Base-by-base conservation (phyloP, 2,797 vertebrate species). In the Alectoris magna region DNA sequence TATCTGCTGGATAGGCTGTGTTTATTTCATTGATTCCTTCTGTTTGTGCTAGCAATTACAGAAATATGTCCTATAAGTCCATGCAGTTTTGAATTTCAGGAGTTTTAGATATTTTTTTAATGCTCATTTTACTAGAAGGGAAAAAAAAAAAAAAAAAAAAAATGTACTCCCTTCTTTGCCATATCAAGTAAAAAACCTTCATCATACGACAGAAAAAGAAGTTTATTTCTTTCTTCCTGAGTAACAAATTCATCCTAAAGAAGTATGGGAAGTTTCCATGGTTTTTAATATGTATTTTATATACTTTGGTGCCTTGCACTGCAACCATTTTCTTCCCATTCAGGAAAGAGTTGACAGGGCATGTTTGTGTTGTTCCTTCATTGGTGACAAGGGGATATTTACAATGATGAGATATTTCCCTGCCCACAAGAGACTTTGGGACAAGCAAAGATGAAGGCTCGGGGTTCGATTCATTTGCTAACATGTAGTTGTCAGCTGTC, bases 401-500 rank as follows among this genome's bases (percentile, higher is more conserved):
- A 60, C 68, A 74, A 38, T 27, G 39, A 67, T 1, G 8, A 94
- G 72, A 10, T 55, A 66, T 56, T 81, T 90, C 46, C 46, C 48
- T 72, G 24, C 77, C 55, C 51, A 41, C 56, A 53, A 26, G 43
- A 76, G 94, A 39, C 66, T 91, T 67, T 72, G 46, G 46, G 39
- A 77, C 58, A 59, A 94, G 71, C 0, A 1, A 79, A 89, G 88
- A 48, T 49, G 78, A 80, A 91, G 84, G 44, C 70, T 88, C 24
- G 76, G 44, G n/a, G 23, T 77, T 88, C 5, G 0, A 78, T 86
- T 90, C 67, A 12, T 73, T 95, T 93, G 90, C 64, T 71, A 48
- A 84, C 86, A 88, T 8, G 3, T 88, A 55, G 67, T 27, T 79
- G 88, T 94, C 88, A 73, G 24, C 24, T 94, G 84, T 93, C 74